Evolutionary conservation across 2,113 vertebrate genomes (phyloP).

Genomic region (Vidua chalybeata): DNA sequence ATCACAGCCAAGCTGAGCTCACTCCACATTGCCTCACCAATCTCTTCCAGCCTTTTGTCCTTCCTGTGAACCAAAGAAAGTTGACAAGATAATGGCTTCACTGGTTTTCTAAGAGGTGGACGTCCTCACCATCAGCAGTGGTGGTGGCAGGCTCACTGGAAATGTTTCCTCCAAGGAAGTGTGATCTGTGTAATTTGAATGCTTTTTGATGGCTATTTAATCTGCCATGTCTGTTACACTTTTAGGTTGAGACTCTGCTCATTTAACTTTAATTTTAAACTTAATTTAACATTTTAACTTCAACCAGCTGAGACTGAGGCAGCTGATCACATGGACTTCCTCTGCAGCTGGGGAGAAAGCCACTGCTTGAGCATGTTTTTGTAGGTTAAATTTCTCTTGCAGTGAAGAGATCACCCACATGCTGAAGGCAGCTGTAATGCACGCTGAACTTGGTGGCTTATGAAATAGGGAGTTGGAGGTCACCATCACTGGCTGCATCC

Average conservation of each 20-base stretch:
- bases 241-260: not conserved
- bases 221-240: not conserved
- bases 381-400: not conserved
- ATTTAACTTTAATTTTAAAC: not conserved
- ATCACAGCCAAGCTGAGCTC: not conserved
- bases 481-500: not conserved
- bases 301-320: not conserved
- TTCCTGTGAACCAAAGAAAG: not conserved
- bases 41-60: not conserved
- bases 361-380: not conserved
- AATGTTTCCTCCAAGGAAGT: not conserved
- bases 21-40: not conserved
- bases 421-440: not conserved
- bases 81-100: not conserved
- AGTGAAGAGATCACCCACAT: not conserved
- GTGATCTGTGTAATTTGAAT: not conserved
- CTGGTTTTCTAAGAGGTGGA: not conserved
- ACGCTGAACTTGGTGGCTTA: not conserved
- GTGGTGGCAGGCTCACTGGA: not conserved
- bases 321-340: not conserved
- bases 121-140: accelerated
- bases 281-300: not conserved
- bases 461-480: accelerated
- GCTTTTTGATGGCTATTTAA: not conserved
- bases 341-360: not conserved